Evolutionary conservation across 2,888 invertebrate genomes (phyloP).

Genomic region (Lasius platythorax): DNA sequence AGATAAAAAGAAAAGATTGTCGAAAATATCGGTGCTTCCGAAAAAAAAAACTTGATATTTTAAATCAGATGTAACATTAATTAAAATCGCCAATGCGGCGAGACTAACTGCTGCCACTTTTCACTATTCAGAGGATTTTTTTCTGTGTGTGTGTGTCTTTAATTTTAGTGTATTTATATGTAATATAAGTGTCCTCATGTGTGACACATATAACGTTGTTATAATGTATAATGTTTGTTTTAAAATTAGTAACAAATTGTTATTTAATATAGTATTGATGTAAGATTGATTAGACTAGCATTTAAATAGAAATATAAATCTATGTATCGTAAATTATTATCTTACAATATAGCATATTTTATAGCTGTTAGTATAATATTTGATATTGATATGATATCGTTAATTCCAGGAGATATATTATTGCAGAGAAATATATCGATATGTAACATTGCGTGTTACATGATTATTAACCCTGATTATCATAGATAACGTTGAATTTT

Average conservation of each 20-base stretch:
- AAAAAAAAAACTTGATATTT: constrained; percentile 9
- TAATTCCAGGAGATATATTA: constrained; percentile 13
- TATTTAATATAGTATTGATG: background rate
- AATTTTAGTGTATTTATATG: background rate
- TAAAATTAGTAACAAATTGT: background rate
- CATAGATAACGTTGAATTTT: background rate
- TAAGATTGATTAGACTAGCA: background rate
- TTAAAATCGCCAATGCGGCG: background rate
- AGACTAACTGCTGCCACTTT: background rate
- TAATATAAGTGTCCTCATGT: background rate
- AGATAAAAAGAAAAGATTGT: background rate
- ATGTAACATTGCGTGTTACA: background rate
- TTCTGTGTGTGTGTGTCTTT: background rate
- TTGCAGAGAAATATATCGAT: constrained; percentile 19
- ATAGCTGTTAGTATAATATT: background rate
- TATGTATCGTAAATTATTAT: constrained; percentile 15
- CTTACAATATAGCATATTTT: constrained; percentile 1
- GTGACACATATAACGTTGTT: background rate
- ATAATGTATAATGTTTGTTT: background rate
- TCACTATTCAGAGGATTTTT: background rate
- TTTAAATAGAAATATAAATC: background rate
- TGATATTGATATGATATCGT: constrained; percentile 9
- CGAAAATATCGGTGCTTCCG: background rate
- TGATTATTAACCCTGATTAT: background rate
- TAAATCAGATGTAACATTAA: background rate